Conservation (phyloP, 1,140 invertebrate genomes). For the Atta colombica region DNA sequence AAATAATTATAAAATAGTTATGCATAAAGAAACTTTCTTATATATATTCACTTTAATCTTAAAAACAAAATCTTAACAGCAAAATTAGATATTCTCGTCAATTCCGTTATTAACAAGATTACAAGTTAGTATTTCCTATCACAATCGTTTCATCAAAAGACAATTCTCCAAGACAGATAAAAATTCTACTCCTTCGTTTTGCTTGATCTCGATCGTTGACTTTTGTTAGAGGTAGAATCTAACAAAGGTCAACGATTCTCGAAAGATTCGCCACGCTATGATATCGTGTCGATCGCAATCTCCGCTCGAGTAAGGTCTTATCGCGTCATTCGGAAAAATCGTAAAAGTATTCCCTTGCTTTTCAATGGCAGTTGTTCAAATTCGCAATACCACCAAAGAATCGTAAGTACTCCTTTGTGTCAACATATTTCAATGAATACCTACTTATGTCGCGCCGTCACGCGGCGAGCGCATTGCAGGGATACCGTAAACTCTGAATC, state of each 20-base stretch:
- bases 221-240: conserved; percentile 22
- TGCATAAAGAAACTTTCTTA: neutral
- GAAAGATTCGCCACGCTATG: conserved; percentile 45
- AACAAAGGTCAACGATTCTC: conserved; percentile 59
- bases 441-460: neutral
- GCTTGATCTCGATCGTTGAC: conserved; percentile 29
- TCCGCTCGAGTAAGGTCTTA: conserved; percentile 32
- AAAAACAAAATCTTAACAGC: neutral
- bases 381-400: conserved; percentile 42
- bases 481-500: conserved; percentile 20
- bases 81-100: neutral
- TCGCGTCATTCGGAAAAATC: conserved; percentile 37
- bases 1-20: neutral
- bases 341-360: conserved; percentile 46
- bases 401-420: conserved; percentile 53
- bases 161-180: conserved; percentile 44
- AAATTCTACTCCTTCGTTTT: conserved; percentile 11
- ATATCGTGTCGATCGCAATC: conserved; percentile 59
- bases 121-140: neutral
- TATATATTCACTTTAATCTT: neutral
- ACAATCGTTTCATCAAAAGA: conserved; percentile 23
- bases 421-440: conserved; percentile 55
- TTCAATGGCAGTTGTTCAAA: conserved; percentile 38
- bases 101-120: conserved; percentile 5
- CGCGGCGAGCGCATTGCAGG: neutral